Evolutionary conservation across 2,888 invertebrate genomes (phyloP).

Genomic region (Yponomeuta evonymella): DNA sequence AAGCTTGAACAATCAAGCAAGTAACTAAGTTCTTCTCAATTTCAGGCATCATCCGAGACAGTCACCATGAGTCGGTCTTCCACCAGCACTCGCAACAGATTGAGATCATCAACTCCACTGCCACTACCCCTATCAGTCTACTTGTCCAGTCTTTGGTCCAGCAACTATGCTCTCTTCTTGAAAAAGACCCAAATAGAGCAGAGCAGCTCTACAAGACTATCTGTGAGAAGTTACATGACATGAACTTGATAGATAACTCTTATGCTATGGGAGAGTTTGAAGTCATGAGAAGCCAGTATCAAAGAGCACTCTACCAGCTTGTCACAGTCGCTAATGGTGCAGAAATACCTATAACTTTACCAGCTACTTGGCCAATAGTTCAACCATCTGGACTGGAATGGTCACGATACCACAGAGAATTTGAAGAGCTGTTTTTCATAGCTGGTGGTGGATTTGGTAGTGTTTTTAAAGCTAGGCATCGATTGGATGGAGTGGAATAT

Average conservation of each 20-base stretch:
- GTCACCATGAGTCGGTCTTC: slow-evolving; percentile 49
- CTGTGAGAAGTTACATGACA: slow-evolving; percentile 80
- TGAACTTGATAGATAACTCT: slow-evolving; percentile 82
- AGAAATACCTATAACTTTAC: slow-evolving; percentile 66
- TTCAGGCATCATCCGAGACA: slow-evolving; percentile 51
- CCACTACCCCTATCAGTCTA: slow-evolving; percentile 79
- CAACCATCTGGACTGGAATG: slow-evolving; percentile 71
- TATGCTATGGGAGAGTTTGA: slow-evolving; percentile 83
- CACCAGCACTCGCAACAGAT: slow-evolving; percentile 56
- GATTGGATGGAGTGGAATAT: slow-evolving; percentile 85
- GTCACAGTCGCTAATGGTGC: slow-evolving; percentile 76
- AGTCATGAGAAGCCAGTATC: slow-evolving; percentile 80
- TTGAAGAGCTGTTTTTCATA: slow-evolving; percentile 81
- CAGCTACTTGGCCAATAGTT: slow-evolving; percentile 70
- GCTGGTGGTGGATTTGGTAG: slow-evolving; percentile 86
- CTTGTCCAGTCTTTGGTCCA: slow-evolving; percentile 83
- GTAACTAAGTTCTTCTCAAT: slow-evolving; percentile 21
- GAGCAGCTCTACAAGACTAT: slow-evolving; percentile 79
- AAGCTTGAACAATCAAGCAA: neutral
- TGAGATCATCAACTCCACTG: slow-evolving; percentile 52
- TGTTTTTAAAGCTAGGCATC: slow-evolving; percentile 84
- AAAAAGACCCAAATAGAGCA: slow-evolving; percentile 75
- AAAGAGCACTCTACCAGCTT: slow-evolving; percentile 79
- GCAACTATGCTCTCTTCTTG: slow-evolving; percentile 79
- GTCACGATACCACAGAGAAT: slow-evolving; percentile 82